Percentiles rank a stretch among this genome's conserved stretches.
phyloP scores from a whole-genome alignment of 2,113 vertebrate species.

The Megaceryle torquata region DNA sequence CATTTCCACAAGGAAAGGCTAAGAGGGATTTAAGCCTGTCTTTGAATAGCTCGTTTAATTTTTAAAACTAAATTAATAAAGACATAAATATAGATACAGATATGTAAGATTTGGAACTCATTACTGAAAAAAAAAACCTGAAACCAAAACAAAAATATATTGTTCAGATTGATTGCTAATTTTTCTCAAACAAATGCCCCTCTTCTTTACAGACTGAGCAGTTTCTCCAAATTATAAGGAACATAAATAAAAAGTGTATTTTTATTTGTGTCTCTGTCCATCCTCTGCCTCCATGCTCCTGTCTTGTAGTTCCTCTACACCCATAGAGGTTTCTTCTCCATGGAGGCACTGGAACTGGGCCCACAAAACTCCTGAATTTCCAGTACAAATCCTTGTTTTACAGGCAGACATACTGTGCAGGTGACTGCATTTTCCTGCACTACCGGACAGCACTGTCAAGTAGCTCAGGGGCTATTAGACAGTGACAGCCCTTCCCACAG shows the following conservation, averaged over 20 bases:
- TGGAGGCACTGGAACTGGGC: neutral
- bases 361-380: neutral
- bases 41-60: neutral
- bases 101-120: neutral
- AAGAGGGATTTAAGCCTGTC: neutral
- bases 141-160: neutral
- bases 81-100: neutral
- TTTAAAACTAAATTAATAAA: neutral
- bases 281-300: too few species aligned
- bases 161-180: neutral
- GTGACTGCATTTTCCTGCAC: neutral
- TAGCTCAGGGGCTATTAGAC: neutral
- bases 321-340: neutral
- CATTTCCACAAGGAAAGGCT: neutral
- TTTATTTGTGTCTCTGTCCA: neutral
- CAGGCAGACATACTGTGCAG: neutral
- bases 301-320: neutral
- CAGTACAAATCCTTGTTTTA: neutral
- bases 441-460: neutral
- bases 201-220: neutral
- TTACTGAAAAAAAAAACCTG: neutral
- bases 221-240: neutral
- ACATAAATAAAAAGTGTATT: neutral
- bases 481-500: neutral
- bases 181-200: neutral